Evolutionary conservation across 2,888 invertebrate genomes (phyloP).

Genomic region (Parelbella ahira): DNA sequence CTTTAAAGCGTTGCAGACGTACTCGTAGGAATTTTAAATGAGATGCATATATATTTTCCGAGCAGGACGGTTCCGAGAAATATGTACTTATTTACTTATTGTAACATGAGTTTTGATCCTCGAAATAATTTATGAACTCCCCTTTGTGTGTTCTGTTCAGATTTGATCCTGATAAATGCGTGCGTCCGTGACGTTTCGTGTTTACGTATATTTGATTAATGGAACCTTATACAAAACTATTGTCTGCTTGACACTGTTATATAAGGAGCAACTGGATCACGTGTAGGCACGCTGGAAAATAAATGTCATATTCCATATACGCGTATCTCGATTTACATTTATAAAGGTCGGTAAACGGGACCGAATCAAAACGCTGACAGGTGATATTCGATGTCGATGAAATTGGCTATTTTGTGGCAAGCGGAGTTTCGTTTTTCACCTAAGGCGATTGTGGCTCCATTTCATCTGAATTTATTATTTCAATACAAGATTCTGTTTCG

Average conservation of each 20-base stretch:
- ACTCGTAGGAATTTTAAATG: too few relatives aligned
- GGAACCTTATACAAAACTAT: constrained; percentile 36
- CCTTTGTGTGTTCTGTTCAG: constrained; percentile 39
- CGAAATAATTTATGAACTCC: constrained; percentile 39
- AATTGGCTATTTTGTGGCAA: constrained; percentile 20
- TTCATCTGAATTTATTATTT: too few relatives aligned
- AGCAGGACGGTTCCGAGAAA: constrained; percentile 1
- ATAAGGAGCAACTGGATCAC: constrained; percentile 1
- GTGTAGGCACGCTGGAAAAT: constrained; percentile 17
- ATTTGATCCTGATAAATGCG: constrained; percentile 54
- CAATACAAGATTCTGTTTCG: too few relatives aligned
- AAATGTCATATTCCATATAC: constrained; percentile 10
- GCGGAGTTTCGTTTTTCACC: neutral
- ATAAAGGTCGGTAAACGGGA: constrained; percentile 26
- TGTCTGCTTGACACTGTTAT: constrained; percentile 28
- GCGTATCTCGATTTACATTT: constrained; percentile 27
- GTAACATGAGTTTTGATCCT: constrained; percentile 27
- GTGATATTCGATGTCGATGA: constrained; percentile 21
- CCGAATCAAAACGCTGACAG: constrained; percentile 13
- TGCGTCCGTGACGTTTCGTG: constrained; percentile 43
- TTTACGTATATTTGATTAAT: constrained; percentile 52
- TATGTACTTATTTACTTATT: too few relatives aligned
- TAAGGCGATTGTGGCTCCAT: neutral
- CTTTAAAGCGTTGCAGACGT: too few relatives aligned
- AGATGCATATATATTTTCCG: too few relatives aligned